Evolutionary conservation across 2,888 invertebrate genomes (phyloP).

Genomic region (Mayetiola destructor): DNA sequence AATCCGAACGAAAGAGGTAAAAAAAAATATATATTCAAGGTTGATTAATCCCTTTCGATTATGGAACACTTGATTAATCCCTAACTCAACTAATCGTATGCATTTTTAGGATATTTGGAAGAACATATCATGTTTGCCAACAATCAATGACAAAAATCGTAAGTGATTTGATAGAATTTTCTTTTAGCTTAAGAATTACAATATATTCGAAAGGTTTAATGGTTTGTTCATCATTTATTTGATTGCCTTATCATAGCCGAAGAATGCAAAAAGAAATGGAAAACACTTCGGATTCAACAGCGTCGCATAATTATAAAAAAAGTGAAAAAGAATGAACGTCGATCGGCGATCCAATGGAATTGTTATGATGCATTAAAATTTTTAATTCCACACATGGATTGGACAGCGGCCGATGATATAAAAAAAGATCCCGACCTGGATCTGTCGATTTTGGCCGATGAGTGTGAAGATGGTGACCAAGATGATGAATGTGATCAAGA

Average conservation of each 20-base stretch:
- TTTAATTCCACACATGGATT: constrained; percentile 14
- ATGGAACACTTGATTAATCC: not conserved
- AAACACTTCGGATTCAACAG: constrained; percentile 10
- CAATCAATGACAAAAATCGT: constrained; percentile 1
- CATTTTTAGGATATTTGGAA: constrained; percentile 5
- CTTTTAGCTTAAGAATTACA: not conserved
- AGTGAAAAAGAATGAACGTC: not conserved
- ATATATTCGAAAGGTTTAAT: too few species aligned
- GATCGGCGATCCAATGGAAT: constrained; percentile 10
- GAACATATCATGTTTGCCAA: not conserved
- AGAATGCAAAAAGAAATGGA: constrained; percentile 13
- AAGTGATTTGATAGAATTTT: not conserved
- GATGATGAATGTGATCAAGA: not conserved
- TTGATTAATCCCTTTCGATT: not conserved
- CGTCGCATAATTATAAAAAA: constrained; percentile 7
- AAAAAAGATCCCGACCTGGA: constrained; percentile 2
- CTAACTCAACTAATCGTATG: not conserved
- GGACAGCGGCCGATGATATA: constrained; percentile 5
- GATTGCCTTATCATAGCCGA: too few species aligned
- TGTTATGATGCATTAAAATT: constrained; percentile 11
- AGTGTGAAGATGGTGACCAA: not conserved
- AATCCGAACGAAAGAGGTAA: constrained; percentile 1
- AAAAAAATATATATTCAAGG: too few species aligned
- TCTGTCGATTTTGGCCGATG: not conserved
- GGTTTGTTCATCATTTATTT: not conserved